A percentile compares a stretch with the other conserved stretches of the same genome.
Conservation (phyloP, 2,888 invertebrate genomes). For the Fragum whitleyi region DNA sequence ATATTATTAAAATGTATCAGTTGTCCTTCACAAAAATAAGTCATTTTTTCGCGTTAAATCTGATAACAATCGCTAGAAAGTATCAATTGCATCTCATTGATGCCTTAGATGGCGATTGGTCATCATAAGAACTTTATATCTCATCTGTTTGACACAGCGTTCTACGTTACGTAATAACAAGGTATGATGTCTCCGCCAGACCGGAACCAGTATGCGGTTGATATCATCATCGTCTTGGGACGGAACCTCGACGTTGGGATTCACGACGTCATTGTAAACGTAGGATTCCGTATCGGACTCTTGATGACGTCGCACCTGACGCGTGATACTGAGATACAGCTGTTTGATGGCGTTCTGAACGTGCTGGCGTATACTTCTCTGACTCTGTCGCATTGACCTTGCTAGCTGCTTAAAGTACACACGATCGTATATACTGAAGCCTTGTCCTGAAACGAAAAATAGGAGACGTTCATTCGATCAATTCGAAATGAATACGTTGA, state of each 20-base stretch:
- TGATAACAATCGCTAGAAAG: too few species aligned
- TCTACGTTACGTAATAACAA: constrained; percentile 30
- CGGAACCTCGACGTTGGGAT: constrained; percentile 21
- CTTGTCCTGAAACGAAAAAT: constrained; percentile 13
- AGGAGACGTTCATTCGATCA: too few species aligned
- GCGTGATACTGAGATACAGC: constrained; percentile 27
- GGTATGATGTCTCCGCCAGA: constrained; percentile 38
- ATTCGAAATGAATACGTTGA: too few species aligned
- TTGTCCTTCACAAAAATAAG: too few species aligned
- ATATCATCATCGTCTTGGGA: constrained; percentile 49
- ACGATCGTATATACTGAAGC: constrained; percentile 17
- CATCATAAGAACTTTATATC: constrained; percentile 53
- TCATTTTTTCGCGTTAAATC: too few species aligned
- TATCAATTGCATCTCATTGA: too few species aligned
- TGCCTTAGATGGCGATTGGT: constrained; percentile 32
- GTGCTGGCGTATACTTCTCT: constrained; percentile 26
- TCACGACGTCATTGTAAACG: neutral
- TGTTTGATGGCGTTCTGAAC: constrained; percentile 28
- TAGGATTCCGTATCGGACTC: constrained; percentile 21
- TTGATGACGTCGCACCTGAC: constrained; percentile 23
- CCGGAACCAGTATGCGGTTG: constrained; percentile 34
- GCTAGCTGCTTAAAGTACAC: constrained; percentile 44
- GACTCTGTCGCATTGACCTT: constrained; percentile 41
- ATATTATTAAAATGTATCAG: too few species aligned
- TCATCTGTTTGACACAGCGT: constrained; percentile 40